Conservation (phyloP, 2,888 invertebrate species). For the Drosophila quasianomalipes region DNA sequence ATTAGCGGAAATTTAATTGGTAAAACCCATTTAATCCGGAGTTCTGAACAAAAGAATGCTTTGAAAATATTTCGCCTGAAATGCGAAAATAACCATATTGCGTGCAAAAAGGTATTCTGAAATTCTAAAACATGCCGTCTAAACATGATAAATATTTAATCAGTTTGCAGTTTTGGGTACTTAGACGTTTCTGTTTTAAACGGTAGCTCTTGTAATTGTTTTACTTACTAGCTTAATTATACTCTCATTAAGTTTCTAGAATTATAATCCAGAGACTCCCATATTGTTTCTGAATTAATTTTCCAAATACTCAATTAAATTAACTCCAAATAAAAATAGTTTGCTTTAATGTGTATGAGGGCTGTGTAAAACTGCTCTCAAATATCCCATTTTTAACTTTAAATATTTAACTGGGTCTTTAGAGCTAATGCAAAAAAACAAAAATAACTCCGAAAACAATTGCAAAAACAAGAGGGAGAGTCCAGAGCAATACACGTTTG, state of each 20-base stretch:
- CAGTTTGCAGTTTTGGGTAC: no score
- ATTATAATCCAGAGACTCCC: background rate
- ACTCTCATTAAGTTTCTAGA: background rate
- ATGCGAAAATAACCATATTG: background rate
- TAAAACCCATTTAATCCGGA: conserved; percentile 35
- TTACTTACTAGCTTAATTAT: background rate
- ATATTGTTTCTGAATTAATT: background rate
- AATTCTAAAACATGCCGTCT: background rate
- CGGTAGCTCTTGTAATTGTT: background rate
- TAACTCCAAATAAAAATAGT: background rate
- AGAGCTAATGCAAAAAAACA: background rate
- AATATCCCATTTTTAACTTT: background rate
- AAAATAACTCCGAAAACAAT: background rate
- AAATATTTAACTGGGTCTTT: background rate
- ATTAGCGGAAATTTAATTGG: conserved; percentile 62
- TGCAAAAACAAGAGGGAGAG: background rate
- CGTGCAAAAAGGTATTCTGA: background rate
- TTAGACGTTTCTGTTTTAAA: no score
- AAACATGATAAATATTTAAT: background rate
- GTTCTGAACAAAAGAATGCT: conserved; percentile 23
- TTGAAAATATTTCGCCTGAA: conserved; percentile 6
- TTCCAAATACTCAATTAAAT: background rate
- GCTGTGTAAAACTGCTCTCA: background rate
- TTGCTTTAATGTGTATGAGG: background rate
- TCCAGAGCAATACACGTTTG: background rate